Evolutionary conservation across 1,140 invertebrate species (phyloP).

Genomic region (Papilio polytes): DNA sequence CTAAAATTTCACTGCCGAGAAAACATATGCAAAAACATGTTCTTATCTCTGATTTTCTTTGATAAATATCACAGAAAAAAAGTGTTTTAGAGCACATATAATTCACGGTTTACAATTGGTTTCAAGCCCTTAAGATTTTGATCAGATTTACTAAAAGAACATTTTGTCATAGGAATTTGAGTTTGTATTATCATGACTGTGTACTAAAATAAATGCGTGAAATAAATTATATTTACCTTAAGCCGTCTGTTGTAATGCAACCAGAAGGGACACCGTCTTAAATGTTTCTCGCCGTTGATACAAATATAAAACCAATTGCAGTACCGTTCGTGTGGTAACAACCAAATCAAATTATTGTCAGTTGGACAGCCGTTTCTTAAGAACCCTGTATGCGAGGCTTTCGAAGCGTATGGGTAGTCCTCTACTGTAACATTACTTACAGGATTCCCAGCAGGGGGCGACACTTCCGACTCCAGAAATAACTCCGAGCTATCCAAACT

Average conservation of each 20-base stretch:
- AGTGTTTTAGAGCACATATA: not conserved
- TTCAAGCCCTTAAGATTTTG: no score
- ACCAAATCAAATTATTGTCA: constrained; percentile 6
- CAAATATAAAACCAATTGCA: constrained; percentile 30
- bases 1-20: no score
- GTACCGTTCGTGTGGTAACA: constrained; percentile 18
- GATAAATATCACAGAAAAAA: not conserved
- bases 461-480: constrained; percentile 26
- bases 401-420: not conserved
- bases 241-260: constrained; percentile 21
- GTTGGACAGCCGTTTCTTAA: constrained; percentile 7
- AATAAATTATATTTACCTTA: not conserved
- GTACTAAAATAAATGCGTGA: not conserved
- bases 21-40: no score
- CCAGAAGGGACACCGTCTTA: constrained; percentile 24
- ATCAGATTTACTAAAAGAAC: not conserved
- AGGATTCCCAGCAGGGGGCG: not conserved
- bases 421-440: not conserved
- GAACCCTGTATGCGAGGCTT: not conserved
- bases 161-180: not conserved
- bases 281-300: constrained; percentile 12
- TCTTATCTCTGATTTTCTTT: not conserved
- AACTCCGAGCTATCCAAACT: constrained; percentile 12
- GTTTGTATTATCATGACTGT: not conserved
- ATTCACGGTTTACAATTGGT: no score